Evolutionary conservation across 2,797 vertebrate genomes (phyloP).

Genomic region (Phataginus tricuspis): DNA sequence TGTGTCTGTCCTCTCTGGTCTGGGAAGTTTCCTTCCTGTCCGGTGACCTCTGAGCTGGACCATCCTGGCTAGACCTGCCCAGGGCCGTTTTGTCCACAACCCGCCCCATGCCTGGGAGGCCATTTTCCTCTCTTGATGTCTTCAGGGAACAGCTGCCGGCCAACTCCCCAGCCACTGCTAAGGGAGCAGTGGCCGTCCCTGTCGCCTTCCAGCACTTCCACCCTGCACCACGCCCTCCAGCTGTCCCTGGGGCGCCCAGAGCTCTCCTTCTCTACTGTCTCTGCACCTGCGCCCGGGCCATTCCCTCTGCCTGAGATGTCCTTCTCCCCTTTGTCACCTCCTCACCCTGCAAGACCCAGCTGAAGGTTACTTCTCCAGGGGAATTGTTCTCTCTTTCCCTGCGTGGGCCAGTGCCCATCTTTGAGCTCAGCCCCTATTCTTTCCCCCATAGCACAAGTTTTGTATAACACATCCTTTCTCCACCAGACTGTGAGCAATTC

Average conservation of each 20-base stretch:
- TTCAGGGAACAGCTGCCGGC: neutral
- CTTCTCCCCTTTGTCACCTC: neutral
- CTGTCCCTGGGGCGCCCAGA: accelerated
- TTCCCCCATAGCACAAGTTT: neutral
- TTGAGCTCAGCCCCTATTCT: neutral
- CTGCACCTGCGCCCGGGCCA: neutral
- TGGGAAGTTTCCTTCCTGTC: neutral
- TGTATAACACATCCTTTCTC: neutral
- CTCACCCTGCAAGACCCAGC: neutral
- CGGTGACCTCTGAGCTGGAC: slow-evolving; percentile 18
- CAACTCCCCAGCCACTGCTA: neutral
- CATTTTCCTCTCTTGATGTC: neutral
- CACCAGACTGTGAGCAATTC: neutral
- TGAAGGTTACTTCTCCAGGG: neutral
- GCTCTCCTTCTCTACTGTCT: neutral
- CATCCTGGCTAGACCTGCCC: neutral
- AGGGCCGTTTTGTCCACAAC: neutral
- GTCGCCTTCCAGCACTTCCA: accelerated
- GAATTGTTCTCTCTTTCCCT: neutral
- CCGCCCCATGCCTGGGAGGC: neutral
- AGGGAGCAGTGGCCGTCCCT: neutral
- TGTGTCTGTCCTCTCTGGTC: neutral
- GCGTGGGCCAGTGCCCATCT: neutral
- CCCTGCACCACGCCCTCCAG: accelerated
- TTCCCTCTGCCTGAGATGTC: neutral